These are phyloP conservation scores for Cryptomyrus ogoouensis DNA, from an alignment of 2,113 vertebrate genomes.

Conservation along the genomic window DNA sequence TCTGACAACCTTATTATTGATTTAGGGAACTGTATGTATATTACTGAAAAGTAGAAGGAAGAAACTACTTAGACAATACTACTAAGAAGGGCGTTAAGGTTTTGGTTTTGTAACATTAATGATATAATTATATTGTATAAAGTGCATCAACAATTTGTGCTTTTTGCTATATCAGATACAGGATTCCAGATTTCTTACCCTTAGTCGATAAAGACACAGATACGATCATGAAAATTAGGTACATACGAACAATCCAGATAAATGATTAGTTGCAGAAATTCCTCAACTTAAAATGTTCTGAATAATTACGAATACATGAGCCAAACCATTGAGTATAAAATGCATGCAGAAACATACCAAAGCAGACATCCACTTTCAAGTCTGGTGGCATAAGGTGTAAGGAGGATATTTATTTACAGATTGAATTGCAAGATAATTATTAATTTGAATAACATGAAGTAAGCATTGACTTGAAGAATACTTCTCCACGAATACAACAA, in stretches of 20 bases:
- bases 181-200: background rate
- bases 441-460: background rate
- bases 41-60: conserved; percentile 34
- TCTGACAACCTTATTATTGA: background rate
- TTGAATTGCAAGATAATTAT: background rate
- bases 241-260: background rate
- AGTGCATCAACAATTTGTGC: background rate
- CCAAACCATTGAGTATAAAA: background rate
- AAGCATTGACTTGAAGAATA: background rate
- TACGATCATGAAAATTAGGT: background rate
- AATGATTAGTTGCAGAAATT: background rate
- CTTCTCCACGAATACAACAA: background rate
- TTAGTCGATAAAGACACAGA: background rate
- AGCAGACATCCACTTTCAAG: background rate
- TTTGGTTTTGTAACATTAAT: background rate
- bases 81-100: background rate
- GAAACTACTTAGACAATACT: background rate
- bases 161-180: background rate
- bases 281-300: background rate
- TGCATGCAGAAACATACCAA: background rate
- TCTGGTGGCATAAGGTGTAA: background rate
- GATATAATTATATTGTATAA: background rate
- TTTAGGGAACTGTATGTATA: background rate
- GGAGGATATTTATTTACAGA: background rate
- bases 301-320: background rate